These are phyloP conservation scores for Propsilocerus akamusi DNA, from an alignment of 1,140 invertebrate genomes.

Conservation along the genomic window DNA sequence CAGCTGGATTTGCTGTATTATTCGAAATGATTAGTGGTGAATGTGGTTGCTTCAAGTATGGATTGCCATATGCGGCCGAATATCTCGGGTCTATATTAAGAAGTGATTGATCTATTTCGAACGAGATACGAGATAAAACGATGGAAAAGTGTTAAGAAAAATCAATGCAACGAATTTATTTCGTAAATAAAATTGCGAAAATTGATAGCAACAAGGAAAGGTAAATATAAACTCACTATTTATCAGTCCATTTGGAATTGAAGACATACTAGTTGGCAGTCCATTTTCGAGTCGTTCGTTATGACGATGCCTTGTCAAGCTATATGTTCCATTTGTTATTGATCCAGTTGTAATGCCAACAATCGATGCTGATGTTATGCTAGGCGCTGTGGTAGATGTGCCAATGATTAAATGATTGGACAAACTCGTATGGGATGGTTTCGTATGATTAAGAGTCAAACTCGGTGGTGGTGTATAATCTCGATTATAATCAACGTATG, in stretches of 20 bases:
- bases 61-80: constrained; percentile 75
- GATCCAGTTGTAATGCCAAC: not conserved
- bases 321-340: constrained; percentile 11
- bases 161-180: too few species aligned
- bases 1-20: constrained; percentile 50
- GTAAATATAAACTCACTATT: constrained; percentile 17
- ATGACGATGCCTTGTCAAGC: constrained; percentile 17
- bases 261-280: constrained; percentile 8
- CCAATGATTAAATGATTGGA: not conserved
- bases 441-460: not conserved
- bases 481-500: constrained; percentile 64
- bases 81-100: constrained; percentile 53
- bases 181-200: not conserved
- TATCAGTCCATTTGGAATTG: constrained; percentile 17
- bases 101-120: constrained; percentile 30
- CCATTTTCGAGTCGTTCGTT: constrained; percentile 12
- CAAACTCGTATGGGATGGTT: not conserved
- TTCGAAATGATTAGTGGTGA: constrained; percentile 25
- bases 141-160: too few species aligned
- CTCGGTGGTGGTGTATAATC: constrained; percentile 58
- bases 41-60: constrained; percentile 46
- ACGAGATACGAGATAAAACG: too few species aligned
- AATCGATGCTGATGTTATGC: not conserved
- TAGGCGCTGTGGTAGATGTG: not conserved
- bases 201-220: not conserved